Evolutionary conservation across 2,797 vertebrate species (phyloP).

Genomic region (Lerista edwardsae): DNA sequence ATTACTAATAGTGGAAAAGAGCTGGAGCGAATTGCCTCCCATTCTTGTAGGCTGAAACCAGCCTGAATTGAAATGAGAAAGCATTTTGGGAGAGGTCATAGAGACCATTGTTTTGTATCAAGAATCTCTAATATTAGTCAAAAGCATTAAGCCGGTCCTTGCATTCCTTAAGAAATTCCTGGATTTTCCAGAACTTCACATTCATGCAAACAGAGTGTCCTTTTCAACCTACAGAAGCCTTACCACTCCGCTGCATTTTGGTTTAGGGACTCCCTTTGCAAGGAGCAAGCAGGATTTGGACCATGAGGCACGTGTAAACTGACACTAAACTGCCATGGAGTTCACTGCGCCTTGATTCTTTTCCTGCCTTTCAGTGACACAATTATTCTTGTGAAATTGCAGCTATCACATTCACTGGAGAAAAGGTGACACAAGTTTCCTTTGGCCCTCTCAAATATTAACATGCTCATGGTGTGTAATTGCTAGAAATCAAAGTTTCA

Average conservation of each 20-base stretch:
- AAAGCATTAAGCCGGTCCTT: neutral
- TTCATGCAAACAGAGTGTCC: neutral
- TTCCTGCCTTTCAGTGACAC: no score
- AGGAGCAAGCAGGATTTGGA: neutral
- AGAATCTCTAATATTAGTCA: neutral
- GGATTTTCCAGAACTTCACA: neutral
- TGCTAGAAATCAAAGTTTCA: neutral
- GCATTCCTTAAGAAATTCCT: neutral
- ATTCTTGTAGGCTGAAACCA: neutral
- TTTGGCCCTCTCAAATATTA: neutral
- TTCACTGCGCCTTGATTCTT: neutral
- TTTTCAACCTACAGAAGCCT: neutral
- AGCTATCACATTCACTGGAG: neutral
- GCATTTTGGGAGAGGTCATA: neutral
- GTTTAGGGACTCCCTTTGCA: neutral
- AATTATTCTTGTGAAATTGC: neutral
- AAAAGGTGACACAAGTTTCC: neutral
- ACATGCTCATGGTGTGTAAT: neutral
- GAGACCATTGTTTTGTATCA: neutral
- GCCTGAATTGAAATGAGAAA: neutral
- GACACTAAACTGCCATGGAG: neutral
- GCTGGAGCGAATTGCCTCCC: neutral
- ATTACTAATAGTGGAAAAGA: neutral
- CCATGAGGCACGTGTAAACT: neutral
- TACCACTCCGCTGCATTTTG: neutral